Conservation (phyloP, 2,113 vertebrate species). For the Felis catus region F.catus_Fca126_mat1.0 CM031419.1:163733001-163733500, state of each 20-base stretch:
- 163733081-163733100: neutral
- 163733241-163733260: neutral
- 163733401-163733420: no score
- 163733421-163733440: no score
- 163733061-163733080: neutral
- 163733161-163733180: neutral
- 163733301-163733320: no score
- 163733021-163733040: neutral
- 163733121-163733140: neutral
- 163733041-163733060: neutral
- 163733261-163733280: neutral
- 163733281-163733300: no score
- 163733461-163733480: no score
- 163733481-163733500: no score
- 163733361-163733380: no score
- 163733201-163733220: neutral
- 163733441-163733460: no score
- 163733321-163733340: no score
- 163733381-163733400: no score
- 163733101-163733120: neutral
- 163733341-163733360: no score
- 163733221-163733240: neutral
- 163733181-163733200: neutral
- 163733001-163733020: neutral
- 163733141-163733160: neutral